These are phyloP conservation scores for Garrulus glandarius DNA, from an alignment of 2,797 vertebrate genomes.

Conservation along the genomic window DNA sequence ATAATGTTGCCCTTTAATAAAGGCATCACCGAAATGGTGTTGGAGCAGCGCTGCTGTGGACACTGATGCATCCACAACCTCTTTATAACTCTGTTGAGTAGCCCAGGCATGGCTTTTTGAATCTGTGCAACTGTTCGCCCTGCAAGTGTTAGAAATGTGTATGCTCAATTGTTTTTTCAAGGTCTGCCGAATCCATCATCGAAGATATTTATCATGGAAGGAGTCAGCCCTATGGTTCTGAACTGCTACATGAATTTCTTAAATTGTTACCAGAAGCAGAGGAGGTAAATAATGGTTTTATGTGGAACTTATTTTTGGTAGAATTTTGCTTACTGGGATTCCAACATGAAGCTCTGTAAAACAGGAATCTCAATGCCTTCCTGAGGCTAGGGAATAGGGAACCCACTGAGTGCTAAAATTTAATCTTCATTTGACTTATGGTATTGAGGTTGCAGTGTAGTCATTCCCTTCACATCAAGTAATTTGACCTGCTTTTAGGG, in stretches of 20 bases:
- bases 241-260: constrained; percentile 90
- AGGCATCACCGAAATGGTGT: not conserved
- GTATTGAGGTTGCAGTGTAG: not conserved
- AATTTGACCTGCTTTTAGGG: not conserved
- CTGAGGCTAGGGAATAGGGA: not conserved
- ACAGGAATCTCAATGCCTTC: not conserved
- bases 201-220: constrained; percentile 89
- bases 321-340: not conserved
- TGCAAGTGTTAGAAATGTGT: constrained; percentile 21
- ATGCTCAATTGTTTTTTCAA: constrained; percentile 71
- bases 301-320: not conserved
- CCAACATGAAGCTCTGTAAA: not conserved
- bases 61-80: not conserved
- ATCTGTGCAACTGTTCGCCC: not conserved
- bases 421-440: not conserved
- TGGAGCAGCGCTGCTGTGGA: not conserved
- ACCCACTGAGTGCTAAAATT: not conserved
- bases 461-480: not conserved
- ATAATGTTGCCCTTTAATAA: not conserved
- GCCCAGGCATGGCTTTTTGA: not conserved
- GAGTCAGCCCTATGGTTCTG: constrained; percentile 85
- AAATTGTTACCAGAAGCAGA: constrained; percentile 92
- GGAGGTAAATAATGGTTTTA: constrained; percentile 82
- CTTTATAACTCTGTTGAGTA: not conserved
- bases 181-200: constrained; percentile 89